Evolutionary conservation across 2,113 vertebrate genomes (phyloP).

Genomic region (Butorides virescens): DNA sequence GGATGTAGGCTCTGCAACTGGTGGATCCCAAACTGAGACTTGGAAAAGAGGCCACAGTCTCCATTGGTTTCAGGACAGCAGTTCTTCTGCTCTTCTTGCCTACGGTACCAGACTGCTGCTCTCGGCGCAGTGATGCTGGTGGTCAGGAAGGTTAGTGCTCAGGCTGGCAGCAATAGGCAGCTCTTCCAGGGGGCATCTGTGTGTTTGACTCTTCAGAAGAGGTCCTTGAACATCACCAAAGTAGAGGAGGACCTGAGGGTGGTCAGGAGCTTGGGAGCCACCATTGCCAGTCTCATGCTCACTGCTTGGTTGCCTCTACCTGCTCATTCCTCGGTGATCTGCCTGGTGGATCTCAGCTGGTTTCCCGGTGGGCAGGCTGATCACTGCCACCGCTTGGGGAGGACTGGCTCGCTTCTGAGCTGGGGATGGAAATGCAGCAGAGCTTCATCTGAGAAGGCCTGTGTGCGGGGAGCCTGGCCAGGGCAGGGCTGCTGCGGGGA

Average conservation of each 20-base stretch:
- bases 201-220: neutral
- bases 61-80: neutral
- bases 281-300: too few species aligned
- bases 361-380: neutral
- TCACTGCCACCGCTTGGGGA: accelerated
- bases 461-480: neutral
- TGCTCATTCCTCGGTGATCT: neutral
- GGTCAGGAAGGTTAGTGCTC: neutral
- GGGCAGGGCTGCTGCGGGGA: neutral
- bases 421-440: neutral
- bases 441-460: neutral
- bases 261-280: neutral
- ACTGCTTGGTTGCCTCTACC: neutral
- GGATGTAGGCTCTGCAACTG: neutral
- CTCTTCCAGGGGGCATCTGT: neutral
- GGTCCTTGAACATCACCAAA: neutral
- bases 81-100: neutral
- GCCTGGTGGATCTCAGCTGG: neutral
- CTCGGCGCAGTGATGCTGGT: neutral
- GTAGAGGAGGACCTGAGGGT: neutral
- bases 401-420: accelerated
- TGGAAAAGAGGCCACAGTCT: neutral
- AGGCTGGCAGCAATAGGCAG: neutral
- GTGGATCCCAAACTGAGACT: neutral
- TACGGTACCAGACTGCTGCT: accelerated